phyloP scores from a whole-genome alignment of 2,113 vertebrate genomes.

The Eublepharis macularius region DNA sequence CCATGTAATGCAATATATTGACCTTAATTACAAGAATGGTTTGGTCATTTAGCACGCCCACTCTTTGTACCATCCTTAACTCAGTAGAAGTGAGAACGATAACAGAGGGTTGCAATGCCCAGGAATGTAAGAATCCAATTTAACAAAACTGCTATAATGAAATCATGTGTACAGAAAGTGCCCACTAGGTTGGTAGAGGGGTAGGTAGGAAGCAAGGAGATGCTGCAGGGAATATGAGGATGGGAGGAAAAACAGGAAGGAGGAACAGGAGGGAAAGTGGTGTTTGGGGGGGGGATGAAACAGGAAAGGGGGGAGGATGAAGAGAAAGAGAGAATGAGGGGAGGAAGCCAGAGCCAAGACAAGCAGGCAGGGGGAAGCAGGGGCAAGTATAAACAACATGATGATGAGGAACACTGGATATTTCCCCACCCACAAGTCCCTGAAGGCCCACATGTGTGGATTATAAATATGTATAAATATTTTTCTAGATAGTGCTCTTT shows the following conservation, averaged over 20 bases:
- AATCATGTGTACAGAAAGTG: conserved; percentile 32
- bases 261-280: too few relatives aligned
- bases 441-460: background rate
- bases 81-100: conserved; percentile 46
- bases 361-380: too few relatives aligned
- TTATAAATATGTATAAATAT: background rate
- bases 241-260: background rate
- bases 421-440: too few relatives aligned
- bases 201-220: background rate
- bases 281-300: too few relatives aligned
- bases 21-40: conserved; percentile 70
- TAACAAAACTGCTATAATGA: conserved; percentile 51
- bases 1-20: conserved; percentile 52
- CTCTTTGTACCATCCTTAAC: conserved; percentile 60
- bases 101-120: conserved; percentile 58
- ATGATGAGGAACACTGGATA: too few relatives aligned
- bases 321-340: too few relatives aligned
- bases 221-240: background rate
- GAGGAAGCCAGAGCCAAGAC: too few relatives aligned
- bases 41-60: conserved; percentile 68
- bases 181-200: background rate
- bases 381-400: too few relatives aligned
- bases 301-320: too few relatives aligned
- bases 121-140: conserved; percentile 52
- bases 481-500: background rate